phyloP scores from a whole-genome alignment of 2,888 invertebrate genomes.

The Drosophila kambysellisi region DNA sequence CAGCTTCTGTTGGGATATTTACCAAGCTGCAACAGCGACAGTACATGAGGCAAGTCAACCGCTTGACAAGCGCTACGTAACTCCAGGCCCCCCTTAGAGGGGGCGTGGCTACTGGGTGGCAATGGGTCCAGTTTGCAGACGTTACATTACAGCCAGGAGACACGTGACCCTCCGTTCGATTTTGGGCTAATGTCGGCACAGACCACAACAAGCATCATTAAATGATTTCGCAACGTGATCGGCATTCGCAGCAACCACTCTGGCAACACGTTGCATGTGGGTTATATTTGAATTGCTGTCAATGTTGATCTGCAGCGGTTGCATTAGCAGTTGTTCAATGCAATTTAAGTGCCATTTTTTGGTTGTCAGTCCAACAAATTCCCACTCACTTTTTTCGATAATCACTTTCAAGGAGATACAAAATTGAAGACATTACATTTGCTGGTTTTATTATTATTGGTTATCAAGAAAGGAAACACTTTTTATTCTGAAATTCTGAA shows the following conservation, averaged over 20 bases:
- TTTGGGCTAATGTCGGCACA: conserved; percentile 1
- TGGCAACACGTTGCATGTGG: conserved; percentile 44
- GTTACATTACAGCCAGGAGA: not conserved
- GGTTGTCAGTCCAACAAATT: not conserved
- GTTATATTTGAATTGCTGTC: conserved; percentile 28
- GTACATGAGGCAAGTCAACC: conserved; percentile 15
- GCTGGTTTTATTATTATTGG: not conserved
- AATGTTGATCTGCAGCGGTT: conserved; percentile 16
- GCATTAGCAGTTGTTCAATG: conserved; percentile 12
- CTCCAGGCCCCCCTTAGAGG: not conserved
- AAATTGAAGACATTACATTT: not conserved
- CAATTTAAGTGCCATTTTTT: conserved; percentile 11
- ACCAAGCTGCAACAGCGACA: conserved; percentile 4
- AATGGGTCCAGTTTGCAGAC: not conserved
- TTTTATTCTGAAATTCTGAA: not conserved
- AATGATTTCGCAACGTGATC: conserved; percentile 66
- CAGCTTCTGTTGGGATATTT: conserved; percentile 9
- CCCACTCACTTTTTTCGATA: not conserved
- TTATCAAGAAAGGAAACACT: not conserved
- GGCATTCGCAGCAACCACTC: conserved; percentile 8
- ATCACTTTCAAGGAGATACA: not conserved
- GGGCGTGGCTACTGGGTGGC: conserved; percentile 12
- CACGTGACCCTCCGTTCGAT: conserved; percentile 25
- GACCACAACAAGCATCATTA: conserved; percentile 50
- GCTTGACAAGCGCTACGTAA: conserved; percentile 18